Evolutionary conservation across 1,140 invertebrate species (phyloP), one percentile per base, ranked within the genome.

Genomic region (Mesaphorura yosii): DNA sequence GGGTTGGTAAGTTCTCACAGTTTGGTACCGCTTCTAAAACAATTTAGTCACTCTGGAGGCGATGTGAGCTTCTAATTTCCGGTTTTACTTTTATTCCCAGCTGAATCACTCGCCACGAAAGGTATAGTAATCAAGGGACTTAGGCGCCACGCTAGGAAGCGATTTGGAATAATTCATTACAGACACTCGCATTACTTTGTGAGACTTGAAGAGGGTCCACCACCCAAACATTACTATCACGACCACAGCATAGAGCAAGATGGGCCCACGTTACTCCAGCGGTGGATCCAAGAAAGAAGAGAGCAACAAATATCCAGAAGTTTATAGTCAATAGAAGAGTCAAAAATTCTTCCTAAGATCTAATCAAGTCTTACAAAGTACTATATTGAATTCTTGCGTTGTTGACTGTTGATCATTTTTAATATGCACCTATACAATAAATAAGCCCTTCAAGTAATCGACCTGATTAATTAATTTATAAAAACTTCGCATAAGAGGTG

Each of bases 181-280:
- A 77, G 76, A 53, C 83, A 91, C 68, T 77, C 76, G 58, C 81
- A 96, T 70, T 94, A 93, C 68, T 94, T 84, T 75, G 81, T 96
- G 0, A 72, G 83, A 26, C 71, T 97, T 27, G 87, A 93, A 72
- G 92, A 97, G 76, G 92, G 92, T 10, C 75, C 76, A 65, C 91
- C 92, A 53, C 92, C 92, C n/a, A 60, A 88, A 67, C 83, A 89
- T 66, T 75, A 81, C 61, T 73, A 72, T 38, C 74, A 72, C 25
- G 67, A 76, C n/a, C n/a, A n/a, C n/a, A n/a, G n/a, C n/a, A n/a
- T n/a, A n/a, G 74, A 77, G 55, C 54, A 51, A n/a, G 77, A 78
- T 58, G 81, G 83, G 1, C 75, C 84, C 57, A 71, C 88, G 67
- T 72, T 83, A 65, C 70, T 92, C 6, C 72, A 86, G 41, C 69